A percentile compares a stretch with the other conserved stretches of the same genome.
Conservation (phyloP, 2,113 vertebrate species). For the Psephotus haematonotus region DNA sequence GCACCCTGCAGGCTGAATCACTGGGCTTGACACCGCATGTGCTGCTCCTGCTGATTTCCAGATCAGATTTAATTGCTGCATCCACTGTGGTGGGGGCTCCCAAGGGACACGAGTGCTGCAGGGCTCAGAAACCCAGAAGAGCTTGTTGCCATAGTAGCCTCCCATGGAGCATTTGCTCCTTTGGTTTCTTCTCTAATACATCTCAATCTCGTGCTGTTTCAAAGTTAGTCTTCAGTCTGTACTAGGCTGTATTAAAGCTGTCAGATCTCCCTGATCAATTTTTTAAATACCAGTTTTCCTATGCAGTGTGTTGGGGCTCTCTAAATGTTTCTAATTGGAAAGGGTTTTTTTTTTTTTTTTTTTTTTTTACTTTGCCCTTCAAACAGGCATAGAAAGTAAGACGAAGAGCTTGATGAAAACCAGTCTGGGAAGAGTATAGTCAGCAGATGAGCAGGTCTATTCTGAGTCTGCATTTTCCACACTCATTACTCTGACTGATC, state of each 20-base stretch:
- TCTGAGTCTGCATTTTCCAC: neutral
- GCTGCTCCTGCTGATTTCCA: neutral
- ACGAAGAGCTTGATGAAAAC: neutral
- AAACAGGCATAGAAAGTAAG: neutral
- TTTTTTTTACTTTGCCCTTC: neutral
- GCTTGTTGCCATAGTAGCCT: neutral
- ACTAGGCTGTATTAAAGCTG: neutral
- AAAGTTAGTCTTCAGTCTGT: neutral
- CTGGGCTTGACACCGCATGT: fast-evolving
- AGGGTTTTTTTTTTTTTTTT: neutral
- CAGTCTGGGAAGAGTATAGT: neutral
- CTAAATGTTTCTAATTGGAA: neutral
- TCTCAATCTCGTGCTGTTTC: neutral
- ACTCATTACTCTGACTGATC: neutral
- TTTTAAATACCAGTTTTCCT: neutral
- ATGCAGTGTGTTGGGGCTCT: neutral
- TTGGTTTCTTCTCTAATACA: neutral
- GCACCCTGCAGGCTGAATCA: neutral
- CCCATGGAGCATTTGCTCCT: neutral
- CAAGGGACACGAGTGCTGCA: fast-evolving
- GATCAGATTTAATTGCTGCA: neutral
- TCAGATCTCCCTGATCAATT: neutral
- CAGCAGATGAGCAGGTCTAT: neutral
- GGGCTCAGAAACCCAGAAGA: neutral
- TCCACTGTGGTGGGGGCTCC: neutral